Conservation (phyloP, 2,797 vertebrate species). For the Syndactyla subalaris region DNA sequence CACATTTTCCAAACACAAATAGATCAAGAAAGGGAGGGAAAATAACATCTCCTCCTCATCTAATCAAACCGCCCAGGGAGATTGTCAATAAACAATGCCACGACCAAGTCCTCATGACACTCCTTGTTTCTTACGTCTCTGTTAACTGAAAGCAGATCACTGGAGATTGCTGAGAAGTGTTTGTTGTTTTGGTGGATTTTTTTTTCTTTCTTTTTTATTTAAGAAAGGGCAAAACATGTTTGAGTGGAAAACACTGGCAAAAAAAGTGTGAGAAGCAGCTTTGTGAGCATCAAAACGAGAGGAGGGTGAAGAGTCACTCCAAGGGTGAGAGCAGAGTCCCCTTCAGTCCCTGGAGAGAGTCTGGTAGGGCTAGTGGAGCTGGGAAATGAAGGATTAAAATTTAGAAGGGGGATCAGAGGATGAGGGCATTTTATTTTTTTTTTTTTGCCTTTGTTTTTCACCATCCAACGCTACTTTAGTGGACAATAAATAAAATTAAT, state of each 20-base stretch:
- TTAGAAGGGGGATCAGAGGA: background rate
- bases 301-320: background rate
- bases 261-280: background rate
- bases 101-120: background rate
- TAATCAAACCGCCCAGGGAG: constrained; percentile 63
- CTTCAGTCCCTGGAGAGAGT: background rate
- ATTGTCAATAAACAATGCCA: constrained; percentile 34
- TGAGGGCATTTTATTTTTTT: background rate
- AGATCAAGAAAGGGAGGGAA: background rate
- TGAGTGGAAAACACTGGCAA: background rate
- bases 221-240: background rate
- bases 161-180: background rate
- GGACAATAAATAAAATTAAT: background rate
- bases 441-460: background rate
- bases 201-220: background rate
- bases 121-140: background rate
- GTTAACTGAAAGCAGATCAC: constrained; percentile 42
- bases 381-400: background rate
- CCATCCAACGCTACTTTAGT: background rate
- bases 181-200: background rate
- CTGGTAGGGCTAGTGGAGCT: background rate
- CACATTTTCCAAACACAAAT: constrained; percentile 54
- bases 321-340: background rate
- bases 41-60: constrained; percentile 54
- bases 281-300: background rate